These are phyloP conservation scores for Pseudorhombus dupliciocellatus DNA, from an alignment of 2,113 vertebrate genomes.

Conservation along the genomic window DNA sequence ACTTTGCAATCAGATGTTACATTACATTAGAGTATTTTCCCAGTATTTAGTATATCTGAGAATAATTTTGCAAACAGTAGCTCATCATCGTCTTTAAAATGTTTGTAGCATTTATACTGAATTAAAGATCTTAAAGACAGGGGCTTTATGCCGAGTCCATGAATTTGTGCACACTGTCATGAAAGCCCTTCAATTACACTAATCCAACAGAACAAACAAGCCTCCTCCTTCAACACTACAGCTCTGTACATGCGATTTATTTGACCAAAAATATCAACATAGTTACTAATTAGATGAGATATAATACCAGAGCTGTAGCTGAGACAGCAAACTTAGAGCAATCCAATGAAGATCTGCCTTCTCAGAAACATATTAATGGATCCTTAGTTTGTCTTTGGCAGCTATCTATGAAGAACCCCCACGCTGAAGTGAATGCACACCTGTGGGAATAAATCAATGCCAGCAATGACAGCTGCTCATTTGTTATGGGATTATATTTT, in stretches of 20 bases:
- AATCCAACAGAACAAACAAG: neutral
- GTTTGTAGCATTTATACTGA: neutral
- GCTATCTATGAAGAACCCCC: constrained; percentile 40
- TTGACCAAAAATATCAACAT: neutral
- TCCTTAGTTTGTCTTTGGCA: constrained; percentile 65
- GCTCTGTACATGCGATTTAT: constrained; percentile 4
- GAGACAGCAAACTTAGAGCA: constrained; percentile 50
- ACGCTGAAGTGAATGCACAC: constrained; percentile 60
- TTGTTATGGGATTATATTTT: constrained; percentile 43
- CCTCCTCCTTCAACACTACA: neutral
- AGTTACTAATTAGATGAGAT: neutral
- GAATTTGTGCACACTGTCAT: neutral
- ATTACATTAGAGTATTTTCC: constrained; percentile 29
- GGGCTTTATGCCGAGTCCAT: neutral
- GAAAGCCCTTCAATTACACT: neutral
- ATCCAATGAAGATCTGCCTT: constrained; percentile 52
- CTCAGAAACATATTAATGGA: constrained; percentile 63
- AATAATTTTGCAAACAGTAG: neutral
- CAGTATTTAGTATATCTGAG: neutral
- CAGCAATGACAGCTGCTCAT: constrained; percentile 44
- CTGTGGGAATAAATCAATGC: constrained; percentile 68
- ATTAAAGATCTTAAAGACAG: neutral
- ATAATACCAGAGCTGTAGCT: constrained; percentile 29
- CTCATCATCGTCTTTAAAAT: neutral
- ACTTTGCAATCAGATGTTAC: constrained; percentile 50